These are phyloP conservation scores for Ciona savignyi DNA, from an alignment of 23 tunicate species.

Conservation along the genomic window DNA sequence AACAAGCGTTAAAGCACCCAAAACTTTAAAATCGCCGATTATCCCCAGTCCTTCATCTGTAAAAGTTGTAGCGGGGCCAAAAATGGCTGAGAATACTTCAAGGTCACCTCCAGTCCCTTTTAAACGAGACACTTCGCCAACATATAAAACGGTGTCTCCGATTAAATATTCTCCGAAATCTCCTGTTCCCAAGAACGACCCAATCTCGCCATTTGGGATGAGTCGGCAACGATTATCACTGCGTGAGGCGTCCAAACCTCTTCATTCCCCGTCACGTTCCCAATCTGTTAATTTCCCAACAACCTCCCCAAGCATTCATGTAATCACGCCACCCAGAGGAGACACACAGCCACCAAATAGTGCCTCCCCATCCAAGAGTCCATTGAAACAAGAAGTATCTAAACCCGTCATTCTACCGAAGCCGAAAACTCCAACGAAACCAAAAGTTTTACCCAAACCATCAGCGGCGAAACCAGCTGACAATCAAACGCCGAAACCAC, in stretches of 20 bases:
- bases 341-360: not conserved
- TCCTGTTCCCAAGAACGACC: not conserved
- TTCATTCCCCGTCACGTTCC: not conserved
- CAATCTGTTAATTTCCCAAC: not conserved
- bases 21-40: too few relatives aligned
- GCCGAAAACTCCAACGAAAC: conserved; percentile 14
- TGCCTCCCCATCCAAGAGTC: not conserved
- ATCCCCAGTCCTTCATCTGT: not conserved
- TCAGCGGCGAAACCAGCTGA: not conserved
- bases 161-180: not conserved
- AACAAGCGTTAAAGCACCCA: not conserved
- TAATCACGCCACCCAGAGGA: not conserved
- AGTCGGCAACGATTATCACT: not conserved
- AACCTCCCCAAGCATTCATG: not conserved
- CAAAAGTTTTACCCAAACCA: conserved; percentile 24
- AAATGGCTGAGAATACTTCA: not conserved
- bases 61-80: not conserved
- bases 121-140: not conserved
- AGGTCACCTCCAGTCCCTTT: not conserved
- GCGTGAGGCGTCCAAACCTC: not conserved
- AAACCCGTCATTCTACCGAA: not conserved
- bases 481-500: not conserved
- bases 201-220: not conserved
- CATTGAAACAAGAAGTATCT: not conserved
- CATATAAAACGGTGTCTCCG: not conserved